These are phyloP conservation scores for Tenthredo amoena DNA, from an alignment of 2,888 invertebrate genomes.

Conservation along the genomic window DNA sequence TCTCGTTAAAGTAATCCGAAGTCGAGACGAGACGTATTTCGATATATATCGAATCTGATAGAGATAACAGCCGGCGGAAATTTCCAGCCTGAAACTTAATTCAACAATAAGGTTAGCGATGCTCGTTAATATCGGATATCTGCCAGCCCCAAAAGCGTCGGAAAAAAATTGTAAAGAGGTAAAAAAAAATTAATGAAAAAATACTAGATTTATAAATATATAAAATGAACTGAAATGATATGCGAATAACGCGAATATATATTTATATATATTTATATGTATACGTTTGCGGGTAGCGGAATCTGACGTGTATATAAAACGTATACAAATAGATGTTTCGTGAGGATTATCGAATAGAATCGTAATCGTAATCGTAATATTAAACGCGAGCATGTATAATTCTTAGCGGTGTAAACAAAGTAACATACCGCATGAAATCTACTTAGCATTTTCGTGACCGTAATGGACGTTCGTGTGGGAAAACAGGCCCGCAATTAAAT, in stretches of 20 bases:
- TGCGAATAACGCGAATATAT: not conserved
- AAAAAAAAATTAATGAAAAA: not conserved
- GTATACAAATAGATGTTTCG: not conserved
- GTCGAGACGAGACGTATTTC: not conserved
- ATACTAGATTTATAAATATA: not conserved
- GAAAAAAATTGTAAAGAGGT: no score
- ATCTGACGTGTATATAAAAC: not conserved
- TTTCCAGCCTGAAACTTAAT: not conserved
- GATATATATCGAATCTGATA: not conserved
- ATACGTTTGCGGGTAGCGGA: not conserved
- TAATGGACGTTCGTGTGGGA: conserved; percentile 21
- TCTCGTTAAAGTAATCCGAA: not conserved
- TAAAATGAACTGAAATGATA: not conserved
- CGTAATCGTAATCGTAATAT: not conserved
- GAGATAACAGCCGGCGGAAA: not conserved
- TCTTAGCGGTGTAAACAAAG: conserved; percentile 33
- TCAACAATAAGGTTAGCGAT: not conserved
- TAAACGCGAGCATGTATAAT: conserved; percentile 11
- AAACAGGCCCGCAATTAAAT: conserved; percentile 35
- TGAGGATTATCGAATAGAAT: conserved; percentile 28
- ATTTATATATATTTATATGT: no score
- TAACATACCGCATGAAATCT: conserved; percentile 20
- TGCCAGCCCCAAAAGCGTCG: not conserved
- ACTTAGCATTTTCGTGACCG: conserved; percentile 37
- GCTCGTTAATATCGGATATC: conserved; percentile 34